Conservation (phyloP, 2,888 invertebrate species). For the Mellilla xanthometata region DNA sequence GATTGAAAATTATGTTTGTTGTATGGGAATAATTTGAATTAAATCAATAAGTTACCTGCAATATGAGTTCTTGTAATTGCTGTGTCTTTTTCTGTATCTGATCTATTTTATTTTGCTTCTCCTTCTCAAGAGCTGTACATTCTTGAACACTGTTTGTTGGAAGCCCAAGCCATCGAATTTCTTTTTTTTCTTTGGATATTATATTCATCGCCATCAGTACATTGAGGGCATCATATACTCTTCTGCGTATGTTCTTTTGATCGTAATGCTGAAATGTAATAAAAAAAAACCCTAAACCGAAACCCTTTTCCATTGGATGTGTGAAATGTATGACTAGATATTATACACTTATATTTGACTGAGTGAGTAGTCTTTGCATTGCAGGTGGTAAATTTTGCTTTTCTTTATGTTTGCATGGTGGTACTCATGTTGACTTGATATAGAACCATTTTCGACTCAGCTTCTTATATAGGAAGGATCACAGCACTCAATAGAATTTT, state of each 20-base stretch:
- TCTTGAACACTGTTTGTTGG: conserved; percentile 98
- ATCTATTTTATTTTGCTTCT: conserved; percentile 92
- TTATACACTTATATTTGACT: no score
- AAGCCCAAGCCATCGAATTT: conserved; percentile 99
- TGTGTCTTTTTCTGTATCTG: conserved; percentile 95
- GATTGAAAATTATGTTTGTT: no score
- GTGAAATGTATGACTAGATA: no score
- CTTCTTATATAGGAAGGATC: no score
- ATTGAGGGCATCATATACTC: conserved; percentile 99
- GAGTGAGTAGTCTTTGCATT: no score
- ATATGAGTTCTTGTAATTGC: conserved; percentile 94
- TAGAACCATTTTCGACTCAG: no score
- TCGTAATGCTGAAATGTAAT: conserved; percentile 94
- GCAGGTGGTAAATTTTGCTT: no score
- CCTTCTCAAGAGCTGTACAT: conserved; percentile 93
- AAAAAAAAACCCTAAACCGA: no score
- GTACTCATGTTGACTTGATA: no score
- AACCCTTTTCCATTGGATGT: no score
- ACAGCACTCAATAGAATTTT: no score
- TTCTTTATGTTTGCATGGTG: no score
- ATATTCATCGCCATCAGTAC: conserved; percentile 99
- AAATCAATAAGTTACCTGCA: conserved; percentile 76
- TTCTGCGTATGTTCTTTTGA: conserved; percentile 99
- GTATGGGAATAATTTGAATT: background rate
- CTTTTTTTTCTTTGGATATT: conserved; percentile 99